phyloP scores from a whole-genome alignment of 1,140 invertebrate species.

The Heterodera schachtii region DNA sequence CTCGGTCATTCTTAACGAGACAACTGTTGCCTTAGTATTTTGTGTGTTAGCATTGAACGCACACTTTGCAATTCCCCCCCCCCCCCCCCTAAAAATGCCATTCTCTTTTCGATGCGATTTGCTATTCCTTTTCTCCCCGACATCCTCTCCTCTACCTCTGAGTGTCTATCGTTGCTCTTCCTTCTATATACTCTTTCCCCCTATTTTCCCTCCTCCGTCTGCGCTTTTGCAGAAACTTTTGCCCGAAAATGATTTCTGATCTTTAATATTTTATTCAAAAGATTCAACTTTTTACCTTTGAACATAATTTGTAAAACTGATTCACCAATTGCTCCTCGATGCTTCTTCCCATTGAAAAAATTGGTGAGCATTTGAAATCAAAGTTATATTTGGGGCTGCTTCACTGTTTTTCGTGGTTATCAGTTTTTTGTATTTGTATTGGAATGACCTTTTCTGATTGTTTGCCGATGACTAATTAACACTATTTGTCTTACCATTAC shows the following conservation, averaged over 20 bases:
- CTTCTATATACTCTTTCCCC: background rate
- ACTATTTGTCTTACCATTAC: too few relatives aligned
- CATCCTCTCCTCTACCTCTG: background rate
- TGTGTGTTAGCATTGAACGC: background rate
- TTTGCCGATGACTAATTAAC: too few relatives aligned
- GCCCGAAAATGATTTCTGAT: background rate
- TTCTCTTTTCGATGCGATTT: background rate
- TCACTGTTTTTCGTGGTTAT: background rate
- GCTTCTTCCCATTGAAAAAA: background rate
- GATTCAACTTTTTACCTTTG: background rate
- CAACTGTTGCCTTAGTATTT: background rate
- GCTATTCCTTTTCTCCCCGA: background rate
- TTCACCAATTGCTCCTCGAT: background rate
- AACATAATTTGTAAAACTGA: background rate
- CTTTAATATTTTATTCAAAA: conserved; percentile 4
- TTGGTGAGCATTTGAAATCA: background rate
- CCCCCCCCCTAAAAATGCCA: background rate
- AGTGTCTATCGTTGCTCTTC: too few relatives aligned
- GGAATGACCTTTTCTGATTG: too few relatives aligned
- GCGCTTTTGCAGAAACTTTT: background rate
- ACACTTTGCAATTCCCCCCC: background rate
- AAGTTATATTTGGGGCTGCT: background rate
- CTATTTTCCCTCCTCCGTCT: background rate
- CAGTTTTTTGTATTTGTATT: too few relatives aligned
- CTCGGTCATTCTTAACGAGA: background rate